Evolutionary conservation across 2,888 invertebrate species (phyloP), one percentile per base, ranked within the genome.

Genomic region (Perdita meconis): DNA sequence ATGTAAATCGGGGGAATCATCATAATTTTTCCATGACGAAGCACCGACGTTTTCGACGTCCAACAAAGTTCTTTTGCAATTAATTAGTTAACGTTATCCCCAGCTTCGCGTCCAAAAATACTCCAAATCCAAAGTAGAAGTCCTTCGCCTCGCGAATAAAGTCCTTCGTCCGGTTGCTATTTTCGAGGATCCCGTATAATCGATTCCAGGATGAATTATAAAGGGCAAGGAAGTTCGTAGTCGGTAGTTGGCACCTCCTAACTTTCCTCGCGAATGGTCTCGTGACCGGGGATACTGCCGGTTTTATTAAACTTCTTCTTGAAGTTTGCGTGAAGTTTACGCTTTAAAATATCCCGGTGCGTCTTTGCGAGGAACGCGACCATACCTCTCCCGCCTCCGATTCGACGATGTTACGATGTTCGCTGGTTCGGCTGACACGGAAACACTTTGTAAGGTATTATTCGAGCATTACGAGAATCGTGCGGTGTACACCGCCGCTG

Each of bases 261-360:
- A 26, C n/a, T 26, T 26, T 26, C 51, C 51, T 2, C 8, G 51
- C 51, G 36, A 12, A 0, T 30, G 8, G 16, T 30, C 34, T 12
- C 19, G 6, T 51, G 38, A n/a, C 38, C 38, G 19, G 6, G 22
- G 26, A 19, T n/a, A n/a, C n/a, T n/a, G 2, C n/a, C 24, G 13
- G 16, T 8, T 47, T 24, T 38, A 50, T 64, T 65, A 70, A 53
- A 63, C 59, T 51, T 42, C 59, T 51, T 42, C 5, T 61, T 61
- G 22, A 44, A 34, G 30, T 34, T 66, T 44, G 42, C 57, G 59
- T 42, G 59, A 66, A 59, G 59, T 60, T 66, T 36, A 38, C 47
- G 38, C 47, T 57, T 65, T 51, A 65, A 65, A 65, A 57, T 57
- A 36, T 56, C 30, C 19, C 16, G n/a, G n/a, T 26, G 19, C n/a